Evolutionary conservation across 2,888 invertebrate species (phyloP), one percentile per base, ranked within the genome.

Genomic region (Amphipoea oculea): DNA sequence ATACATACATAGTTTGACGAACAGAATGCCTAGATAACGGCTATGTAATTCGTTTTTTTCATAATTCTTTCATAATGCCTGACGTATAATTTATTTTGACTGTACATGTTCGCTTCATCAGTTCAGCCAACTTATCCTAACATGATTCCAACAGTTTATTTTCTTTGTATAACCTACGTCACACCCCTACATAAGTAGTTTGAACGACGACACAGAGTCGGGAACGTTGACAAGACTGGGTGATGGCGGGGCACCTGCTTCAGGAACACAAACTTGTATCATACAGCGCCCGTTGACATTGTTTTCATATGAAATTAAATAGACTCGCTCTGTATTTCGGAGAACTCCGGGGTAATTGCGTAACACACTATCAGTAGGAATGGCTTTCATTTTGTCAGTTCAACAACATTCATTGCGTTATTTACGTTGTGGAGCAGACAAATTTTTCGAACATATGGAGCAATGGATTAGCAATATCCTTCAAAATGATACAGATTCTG

Each of bases 191-290:
- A 14, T 14, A n/a, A n/a, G n/a, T n/a, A 5, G 1, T 68, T 45
- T 45, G 20, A 54, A 45, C 62, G 62, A 14, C 45, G 45, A 42
- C 48, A 20, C 12, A 29, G 71, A 29, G 62, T 4, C 72, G 36
- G 40, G 29, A 29, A 14, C 36, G 51, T 60, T 67, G 80, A 76
- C 71, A 81, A 57, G 68, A 57, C 72, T 42, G 51, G 57, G 78
- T 60, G 36, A 62, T 20, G 12, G 5, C 36, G 48, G 57, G 20
- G 29, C 57, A 78, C 78, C 79, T 78, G 78, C 40, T 51, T 62
- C 67, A 11, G 6, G 20, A 20, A 78, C 72, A 67, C 72, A 62
- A 29, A 29, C 29, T 78, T 79, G 60, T 67, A 29, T 78, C 60
- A 71, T 36, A 78, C 51, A 12, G 42, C n/a, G 60, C 4, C 36